These are phyloP conservation scores for Papilio polyxenes DNA, from an alignment of 1,140 invertebrate genomes.

Conservation along the genomic window DNA sequence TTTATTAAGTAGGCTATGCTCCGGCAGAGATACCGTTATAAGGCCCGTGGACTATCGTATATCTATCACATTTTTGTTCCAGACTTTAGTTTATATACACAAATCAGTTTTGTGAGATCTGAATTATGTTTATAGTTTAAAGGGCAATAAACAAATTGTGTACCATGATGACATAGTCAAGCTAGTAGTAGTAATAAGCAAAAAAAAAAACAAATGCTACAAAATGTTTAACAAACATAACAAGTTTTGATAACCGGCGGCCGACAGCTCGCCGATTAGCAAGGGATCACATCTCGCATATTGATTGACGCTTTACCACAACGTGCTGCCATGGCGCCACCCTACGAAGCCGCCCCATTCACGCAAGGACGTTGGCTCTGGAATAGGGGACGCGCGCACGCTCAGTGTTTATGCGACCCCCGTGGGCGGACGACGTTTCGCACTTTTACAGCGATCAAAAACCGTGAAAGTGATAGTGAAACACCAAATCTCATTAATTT, in stretches of 20 bases:
- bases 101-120: neutral
- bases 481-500: conserved; percentile 44
- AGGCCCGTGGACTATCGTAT: neutral
- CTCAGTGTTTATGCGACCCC: conserved; percentile 66
- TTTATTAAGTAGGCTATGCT: neutral
- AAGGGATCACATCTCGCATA: conserved; percentile 72
- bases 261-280: conserved; percentile 55
- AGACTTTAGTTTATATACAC: neutral
- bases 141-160: neutral
- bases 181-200: neutral
- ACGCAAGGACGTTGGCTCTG: conserved; percentile 73
- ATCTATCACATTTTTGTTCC: neutral
- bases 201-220: neutral
- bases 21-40: neutral
- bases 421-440: conserved; percentile 60
- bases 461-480: conserved; percentile 58
- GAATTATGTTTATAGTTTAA: neutral
- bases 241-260: conserved; percentile 33
- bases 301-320: conserved; percentile 76
- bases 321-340: conserved; percentile 71
- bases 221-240: neutral
- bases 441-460: conserved; percentile 40
- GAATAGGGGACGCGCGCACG: conserved; percentile 77
- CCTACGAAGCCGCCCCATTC: conserved; percentile 72
- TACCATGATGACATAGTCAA: neutral